Conservation (phyloP, 1,140 invertebrate genomes). For the Meloidogyne chitwoodi region DNA sequence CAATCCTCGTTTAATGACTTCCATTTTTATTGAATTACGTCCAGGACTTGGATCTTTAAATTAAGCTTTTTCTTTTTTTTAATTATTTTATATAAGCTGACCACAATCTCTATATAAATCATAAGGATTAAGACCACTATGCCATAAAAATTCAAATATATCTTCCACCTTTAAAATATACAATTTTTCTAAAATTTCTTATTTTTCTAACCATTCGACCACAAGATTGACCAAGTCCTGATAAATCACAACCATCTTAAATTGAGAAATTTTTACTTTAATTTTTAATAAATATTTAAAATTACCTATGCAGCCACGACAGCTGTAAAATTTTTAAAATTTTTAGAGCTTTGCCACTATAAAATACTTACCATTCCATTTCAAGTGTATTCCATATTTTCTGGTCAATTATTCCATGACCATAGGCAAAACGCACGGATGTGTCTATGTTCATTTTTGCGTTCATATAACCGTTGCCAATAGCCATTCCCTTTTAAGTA, state of each 20-base stretch:
- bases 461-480: conserved; percentile 59
- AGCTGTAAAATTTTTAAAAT: no score
- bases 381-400: conserved; percentile 57
- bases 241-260: conserved; percentile 53
- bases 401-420: conserved; percentile 58
- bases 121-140: conserved; percentile 55
- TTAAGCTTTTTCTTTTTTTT: conserved; percentile 2
- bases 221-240: conserved; percentile 51
- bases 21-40: conserved; percentile 45
- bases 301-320: conserved; percentile 39
- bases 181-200: neutral
- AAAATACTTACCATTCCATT: no score
- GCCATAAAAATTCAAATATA: conserved; percentile 60
- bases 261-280: neutral
- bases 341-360: no score
- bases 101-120: conserved; percentile 33
- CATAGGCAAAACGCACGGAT: conserved; percentile 57
- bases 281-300: neutral
- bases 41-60: conserved; percentile 58
- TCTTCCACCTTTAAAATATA: conserved; percentile 45
- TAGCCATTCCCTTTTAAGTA: conserved; percentile 54
- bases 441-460: conserved; percentile 60
- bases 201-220: conserved; percentile 27
- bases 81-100: neutral
- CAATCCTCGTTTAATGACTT: conserved; percentile 38